These are phyloP conservation scores for Pyrocephalus nanus DNA, from an alignment of 2,797 vertebrate species.

Conservation along the genomic window DNA sequence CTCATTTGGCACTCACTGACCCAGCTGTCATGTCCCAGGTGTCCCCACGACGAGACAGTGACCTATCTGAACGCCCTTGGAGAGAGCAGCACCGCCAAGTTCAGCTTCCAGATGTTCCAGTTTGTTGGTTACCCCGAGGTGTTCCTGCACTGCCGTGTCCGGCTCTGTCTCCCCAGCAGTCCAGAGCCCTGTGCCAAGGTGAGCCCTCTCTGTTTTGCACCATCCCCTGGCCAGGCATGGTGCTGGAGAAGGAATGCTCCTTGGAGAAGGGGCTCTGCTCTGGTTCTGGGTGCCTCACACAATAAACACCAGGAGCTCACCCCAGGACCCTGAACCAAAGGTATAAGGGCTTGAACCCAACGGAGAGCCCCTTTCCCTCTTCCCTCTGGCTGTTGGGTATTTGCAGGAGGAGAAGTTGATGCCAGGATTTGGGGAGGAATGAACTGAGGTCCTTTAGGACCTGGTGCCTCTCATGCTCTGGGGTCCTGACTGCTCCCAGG, in stretches of 20 bases:
- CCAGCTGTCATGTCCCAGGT: not conserved
- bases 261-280: not conserved
- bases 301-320: not conserved
- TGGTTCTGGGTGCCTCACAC: not conserved
- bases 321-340: not conserved
- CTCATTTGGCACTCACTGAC: not conserved
- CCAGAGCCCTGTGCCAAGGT: slow-evolving; percentile 57
- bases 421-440: not conserved
- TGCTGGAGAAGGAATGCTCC: not conserved
- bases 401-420: not conserved
- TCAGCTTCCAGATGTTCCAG: slow-evolving; percentile 74
- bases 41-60: slow-evolving; percentile 52
- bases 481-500: not conserved
- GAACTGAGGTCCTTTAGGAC: not conserved
- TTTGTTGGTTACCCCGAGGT: slow-evolving; percentile 45
- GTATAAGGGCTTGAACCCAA: fast-evolving
- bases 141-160: slow-evolving; percentile 71
- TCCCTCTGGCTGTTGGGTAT: not conserved
- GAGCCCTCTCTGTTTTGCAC: not conserved
- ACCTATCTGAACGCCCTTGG: slow-evolving; percentile 32
- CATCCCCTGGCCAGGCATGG: fast-evolving
- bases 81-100: slow-evolving; percentile 51
- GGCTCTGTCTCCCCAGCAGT: slow-evolving; percentile 33
- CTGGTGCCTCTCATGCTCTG: not conserved
- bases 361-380: not conserved